A percentile compares a stretch with the other conserved stretches of the same genome.
Evolutionary conservation across 2,797 vertebrate genomes (phyloP).

Genomic region (Euthynnus affinis): DNA sequence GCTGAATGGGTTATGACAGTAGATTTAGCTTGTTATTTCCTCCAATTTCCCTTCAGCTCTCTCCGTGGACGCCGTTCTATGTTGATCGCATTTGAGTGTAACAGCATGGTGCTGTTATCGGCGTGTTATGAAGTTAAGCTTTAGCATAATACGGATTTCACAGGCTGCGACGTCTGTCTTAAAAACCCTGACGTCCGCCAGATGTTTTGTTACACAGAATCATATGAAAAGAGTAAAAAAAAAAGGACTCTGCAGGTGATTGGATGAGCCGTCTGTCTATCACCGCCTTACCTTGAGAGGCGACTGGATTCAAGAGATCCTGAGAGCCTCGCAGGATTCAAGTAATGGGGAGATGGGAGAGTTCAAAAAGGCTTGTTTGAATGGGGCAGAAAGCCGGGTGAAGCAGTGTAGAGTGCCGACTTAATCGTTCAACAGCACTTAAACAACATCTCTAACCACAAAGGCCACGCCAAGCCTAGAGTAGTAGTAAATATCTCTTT

Average conservation of each 20-base stretch:
- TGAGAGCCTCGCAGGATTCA: no score
- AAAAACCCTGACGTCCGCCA: no score
- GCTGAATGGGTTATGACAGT: constrained; percentile 50
- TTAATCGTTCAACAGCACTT: no score
- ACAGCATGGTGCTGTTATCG: constrained; percentile 11
- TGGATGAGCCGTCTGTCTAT: no score
- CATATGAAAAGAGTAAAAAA: no score
- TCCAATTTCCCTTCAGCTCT: constrained; percentile 31
- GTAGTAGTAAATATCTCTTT: background rate
- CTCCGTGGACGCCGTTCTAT: constrained; percentile 2
- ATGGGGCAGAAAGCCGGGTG: background rate
- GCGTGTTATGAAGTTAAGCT: background rate
- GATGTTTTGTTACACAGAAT: no score
- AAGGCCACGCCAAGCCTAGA: background rate
- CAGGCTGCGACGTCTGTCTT: background rate
- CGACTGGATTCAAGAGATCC: no score
- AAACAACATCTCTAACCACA: no score
- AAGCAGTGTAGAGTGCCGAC: background rate
- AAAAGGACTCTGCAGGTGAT: no score
- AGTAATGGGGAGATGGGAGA: background rate
- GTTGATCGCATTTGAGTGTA: constrained; percentile 13
- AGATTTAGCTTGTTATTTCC: constrained; percentile 39
- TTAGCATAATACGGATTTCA: background rate
- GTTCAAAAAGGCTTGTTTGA: constrained; percentile 1
- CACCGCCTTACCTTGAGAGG: no score